Base-by-base conservation (phyloP, 2,797 vertebrate genomes). In the Anabas testudineus region DNA sequence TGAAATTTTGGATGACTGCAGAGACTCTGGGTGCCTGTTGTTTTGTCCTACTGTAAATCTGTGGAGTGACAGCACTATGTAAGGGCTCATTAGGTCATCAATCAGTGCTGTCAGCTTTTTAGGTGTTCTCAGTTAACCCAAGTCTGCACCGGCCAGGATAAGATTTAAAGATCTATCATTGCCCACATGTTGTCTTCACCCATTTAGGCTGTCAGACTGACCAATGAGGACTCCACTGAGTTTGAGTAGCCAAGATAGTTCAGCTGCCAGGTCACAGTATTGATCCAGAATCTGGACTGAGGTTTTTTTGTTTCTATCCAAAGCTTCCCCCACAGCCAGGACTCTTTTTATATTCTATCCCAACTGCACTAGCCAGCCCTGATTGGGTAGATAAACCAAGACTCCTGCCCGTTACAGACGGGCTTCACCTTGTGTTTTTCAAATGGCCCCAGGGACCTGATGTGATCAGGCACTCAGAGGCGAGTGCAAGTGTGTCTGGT, bases 351-450 rank as follows among this genome's bases (percentile, higher is more conserved):
- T 13, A 59, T 64, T 83, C 43, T 47, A 80, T 39, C 21, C 53
- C 24, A 42, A 72, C 54, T 43, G 26, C 32, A 39, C 14, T 22
- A 16, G 43, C 60, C 24, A 32, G 64, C 10, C 57, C 63, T 75
- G 84, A 84, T 62, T 77, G 70, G 67, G n/a, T 67, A 81, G 81
- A 85, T 78, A 84, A 88, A 72, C 77, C 41, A 18, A 71, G 61
- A 51, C 10, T 51, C 10, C 71, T 45, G 59, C 42, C 14, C 62
- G 70, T 64, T 80, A 43, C 19, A 15, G 57, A 43, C 73, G 59
- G 56, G 49, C 72, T 81, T 84, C 76, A 87, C 80, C 60, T 80
- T 80, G 82, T 85, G 80, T 87, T 90, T 90, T 82, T 56, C 48
- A 69, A 76, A 68, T 65, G 61, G 59, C 80, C 78, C 67, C 74